These are phyloP conservation scores for Hydroisotoma schaefferi DNA, from an alignment of 2,888 invertebrate genomes.

Conservation along the genomic window DNA sequence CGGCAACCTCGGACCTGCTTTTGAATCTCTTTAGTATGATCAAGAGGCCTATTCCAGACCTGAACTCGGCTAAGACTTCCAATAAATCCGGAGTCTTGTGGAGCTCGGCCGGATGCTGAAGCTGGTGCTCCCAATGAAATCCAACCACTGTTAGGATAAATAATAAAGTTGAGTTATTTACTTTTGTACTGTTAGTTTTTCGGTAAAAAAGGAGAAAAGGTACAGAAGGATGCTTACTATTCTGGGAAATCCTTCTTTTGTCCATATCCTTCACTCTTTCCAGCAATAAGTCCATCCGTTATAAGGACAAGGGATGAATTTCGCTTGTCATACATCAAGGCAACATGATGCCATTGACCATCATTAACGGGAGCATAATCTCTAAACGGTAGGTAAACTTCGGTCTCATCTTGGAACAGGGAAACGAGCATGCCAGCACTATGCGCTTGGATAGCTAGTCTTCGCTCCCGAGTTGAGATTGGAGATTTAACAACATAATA, in stretches of 20 bases:
- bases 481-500: slow-evolving; percentile 75
- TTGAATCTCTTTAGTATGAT: slow-evolving; percentile 86
- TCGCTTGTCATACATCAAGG: slow-evolving; percentile 88
- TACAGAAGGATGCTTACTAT: slow-evolving; percentile 61
- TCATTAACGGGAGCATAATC: slow-evolving; percentile 92
- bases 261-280: slow-evolving; percentile 84
- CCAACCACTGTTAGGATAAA: slow-evolving; percentile 69
- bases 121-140: slow-evolving; percentile 86
- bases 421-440: slow-evolving; percentile 90
- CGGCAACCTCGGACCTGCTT: slow-evolving; percentile 87
- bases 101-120: slow-evolving; percentile 66
- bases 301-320: slow-evolving; percentile 82
- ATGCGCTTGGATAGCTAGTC: slow-evolving; percentile 83
- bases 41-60: slow-evolving; percentile 87
- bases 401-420: slow-evolving; percentile 80
- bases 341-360: slow-evolving; percentile 94
- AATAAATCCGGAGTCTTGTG: slow-evolving; percentile 88
- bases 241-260: slow-evolving; percentile 74
- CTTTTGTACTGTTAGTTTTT: background rate
- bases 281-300: slow-evolving; percentile 93
- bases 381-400: slow-evolving; percentile 83
- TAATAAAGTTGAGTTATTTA: background rate
- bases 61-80: slow-evolving; percentile 91
- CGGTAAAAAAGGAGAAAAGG: background rate
- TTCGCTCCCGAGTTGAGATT: slow-evolving; percentile 54